These are phyloP conservation scores for roundworm (Caenorhabditis elegans) DNA, from an alignment of 1,140 invertebrate species.

Conservation along the genomic window DNA sequence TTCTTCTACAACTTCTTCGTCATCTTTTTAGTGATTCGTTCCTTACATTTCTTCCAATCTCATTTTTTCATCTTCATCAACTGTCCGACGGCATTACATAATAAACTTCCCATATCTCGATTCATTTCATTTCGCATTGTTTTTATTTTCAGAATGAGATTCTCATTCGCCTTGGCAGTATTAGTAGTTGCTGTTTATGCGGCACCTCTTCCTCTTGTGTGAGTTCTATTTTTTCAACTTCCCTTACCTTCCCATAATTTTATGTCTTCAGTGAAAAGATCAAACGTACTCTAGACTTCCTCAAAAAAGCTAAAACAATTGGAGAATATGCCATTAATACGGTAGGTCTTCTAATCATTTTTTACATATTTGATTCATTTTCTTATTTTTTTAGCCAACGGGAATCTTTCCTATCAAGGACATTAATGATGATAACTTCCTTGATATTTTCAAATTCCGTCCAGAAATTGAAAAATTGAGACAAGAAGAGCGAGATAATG, in stretches of 20 bases:
- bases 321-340: slow-evolving; percentile 41
- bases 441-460: slow-evolving; percentile 40
- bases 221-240: not conserved
- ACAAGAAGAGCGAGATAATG: slow-evolving; percentile 19
- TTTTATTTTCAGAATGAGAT: not conserved
- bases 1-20: not conserved
- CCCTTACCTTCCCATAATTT: not conserved
- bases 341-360: not conserved
- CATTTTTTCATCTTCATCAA: not conserved
- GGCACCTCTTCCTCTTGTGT: slow-evolving; percentile 12
- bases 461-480: slow-evolving; percentile 24
- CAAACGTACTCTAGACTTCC: slow-evolving; percentile 12
- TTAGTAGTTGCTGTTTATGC: slow-evolving; percentile 8
- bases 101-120: not conserved
- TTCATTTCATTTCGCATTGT: not conserved
- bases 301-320: slow-evolving; percentile 26
- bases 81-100: not conserved
- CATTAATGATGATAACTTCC: slow-evolving; percentile 38
- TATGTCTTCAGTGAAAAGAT: slow-evolving; percentile 21
- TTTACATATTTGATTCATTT: not conserved
- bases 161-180: slow-evolving; percentile 6
- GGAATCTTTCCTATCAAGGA: slow-evolving; percentile 43
- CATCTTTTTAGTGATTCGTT: not conserved
- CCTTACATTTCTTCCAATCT: slow-evolving; percentile 12
- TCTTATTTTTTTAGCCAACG: slow-evolving; percentile 7